These are phyloP conservation scores for Acanthurus tractus DNA, from an alignment of 2,797 vertebrate genomes.

Conservation along the genomic window DNA sequence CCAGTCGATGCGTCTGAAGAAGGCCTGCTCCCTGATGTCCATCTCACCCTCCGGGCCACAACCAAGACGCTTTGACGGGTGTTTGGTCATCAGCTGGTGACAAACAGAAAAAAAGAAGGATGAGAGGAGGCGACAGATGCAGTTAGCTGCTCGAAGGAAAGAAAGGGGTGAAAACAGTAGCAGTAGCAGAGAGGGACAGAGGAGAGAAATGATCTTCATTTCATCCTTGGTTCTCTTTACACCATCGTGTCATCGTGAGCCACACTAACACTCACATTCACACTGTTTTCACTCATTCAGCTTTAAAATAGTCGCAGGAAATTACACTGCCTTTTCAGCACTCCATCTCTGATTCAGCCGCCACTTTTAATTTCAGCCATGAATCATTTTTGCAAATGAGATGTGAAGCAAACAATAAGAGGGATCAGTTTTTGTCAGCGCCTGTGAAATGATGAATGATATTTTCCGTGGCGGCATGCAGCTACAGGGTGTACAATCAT, in stretches of 20 bases:
- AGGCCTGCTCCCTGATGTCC: conserved; percentile 95
- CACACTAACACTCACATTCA: conserved; percentile 2
- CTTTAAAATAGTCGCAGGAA: conserved; percentile 36
- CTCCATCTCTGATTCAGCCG: conserved; percentile 17
- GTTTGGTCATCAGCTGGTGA: conserved; percentile 96
- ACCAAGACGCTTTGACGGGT: conserved; percentile 96
- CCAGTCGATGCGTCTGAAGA: conserved; percentile 99
- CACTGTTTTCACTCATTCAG: conserved; percentile 11
- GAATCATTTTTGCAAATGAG: conserved; percentile 53
- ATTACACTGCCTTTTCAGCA: conserved; percentile 18
- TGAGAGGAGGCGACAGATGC: conserved; percentile 16
- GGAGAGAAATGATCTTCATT: not conserved
- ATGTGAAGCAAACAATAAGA: conserved; percentile 47
- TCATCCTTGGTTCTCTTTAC: conserved; percentile 7
- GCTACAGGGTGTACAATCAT: conserved; percentile 13
- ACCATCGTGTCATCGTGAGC: not conserved
- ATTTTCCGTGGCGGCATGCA: conserved; percentile 16
- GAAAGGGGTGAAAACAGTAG: conserved; percentile 18
- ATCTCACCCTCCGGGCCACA: conserved; percentile 93
- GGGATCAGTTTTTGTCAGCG: conserved; percentile 12
- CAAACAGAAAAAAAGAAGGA: conserved; percentile 23
- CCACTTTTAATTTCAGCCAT: conserved; percentile 38
- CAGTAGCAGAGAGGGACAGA: not conserved
- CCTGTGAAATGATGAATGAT: conserved; percentile 35
- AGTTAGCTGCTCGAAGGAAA: not conserved